phyloP scores from a whole-genome alignment of 2,113 vertebrate genomes.

The Ophthalmolycus amberensis region DNA sequence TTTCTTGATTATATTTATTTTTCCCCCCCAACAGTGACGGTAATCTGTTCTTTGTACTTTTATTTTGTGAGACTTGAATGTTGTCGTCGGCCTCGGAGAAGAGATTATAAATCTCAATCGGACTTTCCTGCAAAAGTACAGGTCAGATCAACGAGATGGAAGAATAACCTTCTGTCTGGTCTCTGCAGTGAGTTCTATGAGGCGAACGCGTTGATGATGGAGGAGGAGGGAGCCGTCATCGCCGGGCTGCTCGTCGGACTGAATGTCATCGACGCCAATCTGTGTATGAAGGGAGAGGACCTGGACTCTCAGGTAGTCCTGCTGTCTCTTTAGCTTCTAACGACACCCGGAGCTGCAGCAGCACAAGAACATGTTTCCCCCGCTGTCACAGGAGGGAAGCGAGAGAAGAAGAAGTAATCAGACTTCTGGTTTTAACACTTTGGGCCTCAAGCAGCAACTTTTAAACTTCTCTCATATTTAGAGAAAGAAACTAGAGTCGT shows the following conservation, averaged over 20 bases:
- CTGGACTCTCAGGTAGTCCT: conserved; percentile 93
- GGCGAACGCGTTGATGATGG: conserved; percentile 98
- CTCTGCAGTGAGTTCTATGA: conserved; percentile 94
- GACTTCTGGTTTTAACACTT: neutral
- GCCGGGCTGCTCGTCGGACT: conserved; percentile 95
- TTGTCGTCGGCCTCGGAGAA: neutral
- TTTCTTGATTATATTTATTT: too few species aligned
- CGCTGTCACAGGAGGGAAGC: neutral
- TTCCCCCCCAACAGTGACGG: too few species aligned
- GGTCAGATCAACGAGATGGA: neutral
- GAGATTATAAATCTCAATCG: neutral
- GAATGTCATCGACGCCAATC: conserved; percentile 98
- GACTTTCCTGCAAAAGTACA: neutral
- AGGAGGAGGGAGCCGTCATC: conserved; percentile 98
- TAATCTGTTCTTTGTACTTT: neutral
- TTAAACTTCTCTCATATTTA: too few species aligned
- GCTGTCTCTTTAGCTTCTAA: neutral
- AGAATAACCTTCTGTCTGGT: neutral
- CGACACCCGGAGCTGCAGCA: rapidly evolving
- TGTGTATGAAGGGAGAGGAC: conserved; percentile 99
- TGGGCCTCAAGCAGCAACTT: neutral
- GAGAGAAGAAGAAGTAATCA: neutral
- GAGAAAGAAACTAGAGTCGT: too few species aligned
- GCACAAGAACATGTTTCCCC: neutral
- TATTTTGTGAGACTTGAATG: neutral